A percentile compares a stretch with the other conserved stretches of the same genome.
Conservation (phyloP, 2,888 invertebrate genomes). For the Folsomia candida region DNA sequence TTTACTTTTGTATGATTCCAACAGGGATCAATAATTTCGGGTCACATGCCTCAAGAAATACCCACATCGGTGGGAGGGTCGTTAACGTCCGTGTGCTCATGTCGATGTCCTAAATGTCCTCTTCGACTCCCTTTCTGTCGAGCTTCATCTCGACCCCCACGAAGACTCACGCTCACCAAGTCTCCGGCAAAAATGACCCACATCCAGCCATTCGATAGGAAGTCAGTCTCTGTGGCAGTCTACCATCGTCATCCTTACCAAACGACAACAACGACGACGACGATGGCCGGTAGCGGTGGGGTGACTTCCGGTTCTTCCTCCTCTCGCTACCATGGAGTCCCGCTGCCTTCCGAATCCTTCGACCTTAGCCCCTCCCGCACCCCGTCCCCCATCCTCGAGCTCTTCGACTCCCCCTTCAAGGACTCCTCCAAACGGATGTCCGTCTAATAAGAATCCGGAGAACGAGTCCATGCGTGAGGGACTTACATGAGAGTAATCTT, state of each 20-base stretch:
- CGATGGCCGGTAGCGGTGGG: slow-evolving; percentile 21
- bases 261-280: slow-evolving; percentile 26
- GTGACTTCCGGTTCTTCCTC: slow-evolving; percentile 26
- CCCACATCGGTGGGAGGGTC: slow-evolving; percentile 47
- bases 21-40: slow-evolving; percentile 80
- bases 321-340: slow-evolving; percentile 40
- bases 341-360: slow-evolving; percentile 51
- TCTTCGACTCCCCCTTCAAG: slow-evolving; percentile 49
- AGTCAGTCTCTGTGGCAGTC: slow-evolving; percentile 47
- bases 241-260: slow-evolving; percentile 48
- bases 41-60: slow-evolving; percentile 58
- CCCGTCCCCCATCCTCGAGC: slow-evolving; percentile 48
- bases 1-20: no score
- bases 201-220: slow-evolving; percentile 44
- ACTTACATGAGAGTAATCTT: no score
- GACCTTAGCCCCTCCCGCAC: slow-evolving; percentile 48
- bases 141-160: slow-evolving; percentile 45
- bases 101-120: slow-evolving; percentile 52
- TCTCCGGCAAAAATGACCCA: slow-evolving; percentile 50
- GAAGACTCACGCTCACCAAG: slow-evolving; percentile 48
- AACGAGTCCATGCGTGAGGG: no score
- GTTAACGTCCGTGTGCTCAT: slow-evolving; percentile 52
- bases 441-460: slow-evolving; percentile 30
- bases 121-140: slow-evolving; percentile 37
- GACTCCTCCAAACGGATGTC: slow-evolving; percentile 50